Percentiles rank a stretch among this genome's conserved stretches.
These are phyloP conservation scores for Perca fluviatilis DNA, from an alignment of 2,113 vertebrate species.

Conservation along the genomic window DNA sequence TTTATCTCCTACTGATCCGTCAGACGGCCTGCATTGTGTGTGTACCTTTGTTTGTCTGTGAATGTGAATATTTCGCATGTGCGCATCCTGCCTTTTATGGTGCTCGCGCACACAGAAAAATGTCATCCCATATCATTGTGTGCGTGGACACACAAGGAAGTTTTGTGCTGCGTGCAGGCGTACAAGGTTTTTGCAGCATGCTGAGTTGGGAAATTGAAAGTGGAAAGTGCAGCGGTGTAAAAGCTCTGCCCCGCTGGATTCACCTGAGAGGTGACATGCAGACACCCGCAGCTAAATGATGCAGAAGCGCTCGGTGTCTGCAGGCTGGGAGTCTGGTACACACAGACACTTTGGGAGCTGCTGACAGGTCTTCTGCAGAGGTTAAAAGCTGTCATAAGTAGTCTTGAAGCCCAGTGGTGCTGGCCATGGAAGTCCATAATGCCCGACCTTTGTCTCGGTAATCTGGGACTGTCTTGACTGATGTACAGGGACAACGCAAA, in stretches of 20 bases:
- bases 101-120: not conserved
- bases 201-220: conserved; percentile 72
- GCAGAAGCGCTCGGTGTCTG: conserved; percentile 68
- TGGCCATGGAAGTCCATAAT: conserved; percentile 53
- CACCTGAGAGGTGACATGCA: conserved; percentile 67
- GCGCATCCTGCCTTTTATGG: not conserved
- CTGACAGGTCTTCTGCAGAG: conserved; percentile 78
- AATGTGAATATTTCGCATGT: not conserved
- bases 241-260: conserved; percentile 63
- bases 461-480: conserved; percentile 31
- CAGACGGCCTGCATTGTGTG: conserved; percentile 56
- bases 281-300: conserved; percentile 76
- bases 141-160: not conserved
- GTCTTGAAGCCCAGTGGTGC: conserved; percentile 45
- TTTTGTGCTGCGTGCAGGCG: conserved; percentile 39
- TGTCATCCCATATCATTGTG: conserved; percentile 11
- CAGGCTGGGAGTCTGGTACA: conserved; percentile 34
- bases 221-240: conserved; percentile 68
- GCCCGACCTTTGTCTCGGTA: conserved; percentile 41
- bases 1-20: conserved; percentile 76
- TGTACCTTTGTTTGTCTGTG: conserved; percentile 35
- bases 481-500: conserved; percentile 41
- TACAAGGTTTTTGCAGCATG: conserved; percentile 43
- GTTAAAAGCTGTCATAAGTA: conserved; percentile 79
- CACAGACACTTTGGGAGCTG: conserved; percentile 62